Conservation (phyloP, 2,113 vertebrate genomes). For the Cepphus grylle region DNA sequence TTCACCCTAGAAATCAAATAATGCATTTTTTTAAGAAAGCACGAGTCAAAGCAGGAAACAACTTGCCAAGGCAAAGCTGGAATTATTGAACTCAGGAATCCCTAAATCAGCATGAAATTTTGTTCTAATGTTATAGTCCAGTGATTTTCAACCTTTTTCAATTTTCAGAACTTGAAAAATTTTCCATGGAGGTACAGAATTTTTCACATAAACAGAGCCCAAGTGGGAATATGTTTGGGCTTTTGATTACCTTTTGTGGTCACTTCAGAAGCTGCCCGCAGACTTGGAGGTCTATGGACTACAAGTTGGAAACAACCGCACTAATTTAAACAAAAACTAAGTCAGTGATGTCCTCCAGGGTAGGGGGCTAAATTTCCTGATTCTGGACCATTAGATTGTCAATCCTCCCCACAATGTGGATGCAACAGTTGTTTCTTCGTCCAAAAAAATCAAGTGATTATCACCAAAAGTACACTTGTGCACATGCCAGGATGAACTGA, state of each 20-base stretch:
- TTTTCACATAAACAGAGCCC: background rate
- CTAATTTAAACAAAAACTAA: background rate
- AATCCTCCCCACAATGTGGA: background rate
- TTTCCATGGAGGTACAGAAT: background rate
- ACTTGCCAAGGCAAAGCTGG: background rate
- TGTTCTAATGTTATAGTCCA: background rate
- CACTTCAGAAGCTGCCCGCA: background rate
- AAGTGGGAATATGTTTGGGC: background rate
- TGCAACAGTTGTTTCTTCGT: background rate
- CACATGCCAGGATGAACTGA: background rate
- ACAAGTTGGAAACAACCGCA: background rate
- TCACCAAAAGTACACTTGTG: background rate
- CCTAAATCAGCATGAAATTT: background rate
- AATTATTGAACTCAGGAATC: constrained; percentile 9
- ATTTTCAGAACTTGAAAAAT: background rate
- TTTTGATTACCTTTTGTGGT: background rate
- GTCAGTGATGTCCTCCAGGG: background rate
- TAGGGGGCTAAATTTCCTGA: background rate
- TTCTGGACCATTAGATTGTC: background rate
- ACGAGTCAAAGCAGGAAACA: background rate
- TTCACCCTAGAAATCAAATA: background rate
- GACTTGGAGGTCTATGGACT: background rate
- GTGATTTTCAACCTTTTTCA: background rate
- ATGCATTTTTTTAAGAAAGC: background rate
- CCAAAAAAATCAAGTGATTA: background rate